Conservation (phyloP, 2,797 vertebrate genomes). For the Gymnothorax reevesii region DNA sequence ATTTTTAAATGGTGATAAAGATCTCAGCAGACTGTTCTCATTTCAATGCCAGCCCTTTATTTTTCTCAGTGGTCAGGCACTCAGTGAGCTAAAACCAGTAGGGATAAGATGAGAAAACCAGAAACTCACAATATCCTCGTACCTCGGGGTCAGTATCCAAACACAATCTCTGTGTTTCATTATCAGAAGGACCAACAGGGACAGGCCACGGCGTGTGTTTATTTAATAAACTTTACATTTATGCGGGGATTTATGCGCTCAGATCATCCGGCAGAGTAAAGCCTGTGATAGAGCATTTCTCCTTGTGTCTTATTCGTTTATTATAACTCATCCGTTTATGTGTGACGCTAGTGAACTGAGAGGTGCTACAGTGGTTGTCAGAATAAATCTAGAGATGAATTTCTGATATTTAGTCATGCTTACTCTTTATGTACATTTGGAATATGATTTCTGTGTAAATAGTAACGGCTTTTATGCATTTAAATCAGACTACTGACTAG, state of each 20-base stretch:
- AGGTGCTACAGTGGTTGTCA: slow-evolving; percentile 56
- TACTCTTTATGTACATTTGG: background rate
- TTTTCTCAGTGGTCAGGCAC: background rate
- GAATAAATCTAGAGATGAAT: slow-evolving; percentile 56
- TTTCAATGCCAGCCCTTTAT: background rate
- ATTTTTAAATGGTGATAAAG: background rate
- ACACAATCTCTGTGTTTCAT: background rate
- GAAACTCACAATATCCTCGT: too few relatives aligned
- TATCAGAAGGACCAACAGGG: background rate
- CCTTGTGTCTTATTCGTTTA: background rate
- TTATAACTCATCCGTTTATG: background rate
- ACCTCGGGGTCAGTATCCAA: background rate
- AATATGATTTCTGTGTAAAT: background rate
- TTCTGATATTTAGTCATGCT: too few relatives aligned
- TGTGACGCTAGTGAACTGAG: background rate
- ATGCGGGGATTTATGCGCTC: background rate
- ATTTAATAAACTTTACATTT: background rate
- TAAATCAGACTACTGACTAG: background rate
- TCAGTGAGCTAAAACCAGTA: too few relatives aligned
- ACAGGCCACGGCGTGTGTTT: background rate
- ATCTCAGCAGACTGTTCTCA: background rate
- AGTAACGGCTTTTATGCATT: background rate
- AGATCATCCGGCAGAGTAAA: background rate
- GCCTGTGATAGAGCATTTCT: background rate
- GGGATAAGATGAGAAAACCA: too few relatives aligned